Conservation (phyloP, 2,888 invertebrate genomes). For the Pristionchus mayeri region DNA sequence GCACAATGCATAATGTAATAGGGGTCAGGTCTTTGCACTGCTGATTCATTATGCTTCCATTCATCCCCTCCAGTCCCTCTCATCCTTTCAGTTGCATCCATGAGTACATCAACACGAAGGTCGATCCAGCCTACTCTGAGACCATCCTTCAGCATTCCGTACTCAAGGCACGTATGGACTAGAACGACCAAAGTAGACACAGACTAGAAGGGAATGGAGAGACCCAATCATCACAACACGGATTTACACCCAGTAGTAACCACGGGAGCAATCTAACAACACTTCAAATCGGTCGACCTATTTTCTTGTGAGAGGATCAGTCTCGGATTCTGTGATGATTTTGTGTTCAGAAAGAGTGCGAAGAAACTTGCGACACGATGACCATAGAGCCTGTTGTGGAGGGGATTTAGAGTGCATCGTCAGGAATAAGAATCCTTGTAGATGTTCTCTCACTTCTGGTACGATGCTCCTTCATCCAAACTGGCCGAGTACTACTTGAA, state of each 20-base stretch:
- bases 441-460: conserved; percentile 77
- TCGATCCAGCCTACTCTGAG: conserved; percentile 67
- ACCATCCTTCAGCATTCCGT: conserved; percentile 71
- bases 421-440: conserved; percentile 50
- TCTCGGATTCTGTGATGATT: too few species aligned
- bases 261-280: too few species aligned
- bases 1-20: too few species aligned
- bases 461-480: conserved; percentile 75
- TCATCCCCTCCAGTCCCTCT: not conserved
- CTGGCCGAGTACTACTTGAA: conserved; percentile 72
- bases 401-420: not conserved
- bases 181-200: too few species aligned
- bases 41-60: not conserved
- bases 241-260: too few species aligned
- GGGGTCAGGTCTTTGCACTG: not conserved
- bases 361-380: not conserved
- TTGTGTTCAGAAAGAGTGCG: not conserved
- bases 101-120: conserved; percentile 74
- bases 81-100: conserved; percentile 70
- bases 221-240: too few species aligned
- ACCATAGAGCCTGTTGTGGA: not conserved
- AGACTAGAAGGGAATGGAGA: too few species aligned
- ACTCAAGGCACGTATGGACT: conserved; percentile 72
- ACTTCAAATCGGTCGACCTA: too few species aligned
- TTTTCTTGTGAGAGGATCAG: too few species aligned